phyloP scores from a whole-genome alignment of 2,888 invertebrate species.

The Drosophila prostipennis region DNA sequence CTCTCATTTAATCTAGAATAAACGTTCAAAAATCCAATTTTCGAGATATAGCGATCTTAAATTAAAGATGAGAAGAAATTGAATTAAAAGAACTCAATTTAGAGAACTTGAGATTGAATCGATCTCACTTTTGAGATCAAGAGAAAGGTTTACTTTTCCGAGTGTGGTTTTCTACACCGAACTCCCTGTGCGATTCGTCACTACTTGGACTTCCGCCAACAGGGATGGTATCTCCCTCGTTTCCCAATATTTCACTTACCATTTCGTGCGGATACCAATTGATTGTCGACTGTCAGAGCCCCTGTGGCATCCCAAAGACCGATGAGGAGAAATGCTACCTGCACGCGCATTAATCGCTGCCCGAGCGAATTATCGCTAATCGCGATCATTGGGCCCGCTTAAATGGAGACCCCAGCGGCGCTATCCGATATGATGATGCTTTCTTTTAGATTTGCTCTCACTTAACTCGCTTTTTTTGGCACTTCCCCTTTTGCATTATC shows the following conservation, averaged over 20 bases:
- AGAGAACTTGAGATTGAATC: too few species aligned
- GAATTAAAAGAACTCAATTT: too few species aligned
- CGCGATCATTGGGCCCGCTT: slow-evolving; percentile 23
- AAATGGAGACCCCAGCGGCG: neutral
- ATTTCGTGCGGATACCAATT: slow-evolving; percentile 83
- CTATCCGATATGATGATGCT: slow-evolving; percentile 16
- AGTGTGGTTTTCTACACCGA: neutral
- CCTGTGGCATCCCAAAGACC: slow-evolving; percentile 42
- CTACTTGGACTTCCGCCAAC: neutral
- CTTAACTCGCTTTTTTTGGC: slow-evolving; percentile 21
- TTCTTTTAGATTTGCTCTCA: slow-evolving; percentile 30
- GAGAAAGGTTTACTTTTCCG: too few species aligned
- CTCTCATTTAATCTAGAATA: too few species aligned
- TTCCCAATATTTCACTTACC: slow-evolving; percentile 70
- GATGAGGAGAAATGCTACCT: slow-evolving; percentile 49
- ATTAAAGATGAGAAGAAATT: too few species aligned
- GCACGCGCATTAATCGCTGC: slow-evolving; percentile 35
- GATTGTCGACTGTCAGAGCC: slow-evolving; percentile 83
- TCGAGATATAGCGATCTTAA: too few species aligned
- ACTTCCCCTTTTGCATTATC: slow-evolving; percentile 55
- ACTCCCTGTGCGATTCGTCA: neutral
- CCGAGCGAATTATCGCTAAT: slow-evolving; percentile 29
- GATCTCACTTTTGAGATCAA: too few species aligned
- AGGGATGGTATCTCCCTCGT: neutral
- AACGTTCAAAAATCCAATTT: too few species aligned